Evolutionary conservation across 2,888 invertebrate genomes (phyloP).

Genomic region (Osedax fenrisi): DNA sequence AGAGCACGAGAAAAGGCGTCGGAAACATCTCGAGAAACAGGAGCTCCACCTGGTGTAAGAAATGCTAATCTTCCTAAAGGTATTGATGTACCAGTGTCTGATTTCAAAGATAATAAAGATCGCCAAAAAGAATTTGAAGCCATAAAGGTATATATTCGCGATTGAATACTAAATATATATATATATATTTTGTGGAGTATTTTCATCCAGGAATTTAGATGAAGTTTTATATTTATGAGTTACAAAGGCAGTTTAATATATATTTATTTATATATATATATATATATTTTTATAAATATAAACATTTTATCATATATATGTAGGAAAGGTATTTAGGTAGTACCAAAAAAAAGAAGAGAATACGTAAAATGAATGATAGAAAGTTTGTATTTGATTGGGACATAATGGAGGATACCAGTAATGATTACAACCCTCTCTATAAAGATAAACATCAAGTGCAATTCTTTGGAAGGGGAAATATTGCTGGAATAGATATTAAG

Average conservation of each 20-base stretch:
- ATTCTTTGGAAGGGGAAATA: slow-evolving; percentile 91
- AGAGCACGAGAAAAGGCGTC: slow-evolving; percentile 38
- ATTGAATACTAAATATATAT: no score
- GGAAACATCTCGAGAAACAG: slow-evolving; percentile 33
- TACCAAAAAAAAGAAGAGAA: slow-evolving; percentile 71
- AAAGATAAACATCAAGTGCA: slow-evolving; percentile 77
- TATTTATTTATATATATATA: not conserved
- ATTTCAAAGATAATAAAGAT: slow-evolving; percentile 57
- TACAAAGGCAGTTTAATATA: not conserved
- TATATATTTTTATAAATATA: no score
- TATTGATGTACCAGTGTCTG: not conserved
- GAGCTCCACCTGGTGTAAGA: slow-evolving; percentile 32
- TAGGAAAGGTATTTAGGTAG: slow-evolving; percentile 80
- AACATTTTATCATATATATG: no score
- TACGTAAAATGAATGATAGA: slow-evolving; percentile 82
- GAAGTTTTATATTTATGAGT: no score
- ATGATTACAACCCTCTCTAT: slow-evolving; percentile 89
- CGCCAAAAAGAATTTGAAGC: slow-evolving; percentile 85
- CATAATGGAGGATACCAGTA: slow-evolving; percentile 91
- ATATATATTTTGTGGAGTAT: no score
- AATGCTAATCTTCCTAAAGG: slow-evolving; percentile 27
- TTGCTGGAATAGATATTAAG: slow-evolving; percentile 95
- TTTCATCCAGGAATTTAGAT: no score
- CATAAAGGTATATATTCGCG: slow-evolving; percentile 63
- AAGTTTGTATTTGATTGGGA: slow-evolving; percentile 99